phyloP scores from a whole-genome alignment of 2,888 invertebrate species.

The Lysandra bellargus region DNA sequence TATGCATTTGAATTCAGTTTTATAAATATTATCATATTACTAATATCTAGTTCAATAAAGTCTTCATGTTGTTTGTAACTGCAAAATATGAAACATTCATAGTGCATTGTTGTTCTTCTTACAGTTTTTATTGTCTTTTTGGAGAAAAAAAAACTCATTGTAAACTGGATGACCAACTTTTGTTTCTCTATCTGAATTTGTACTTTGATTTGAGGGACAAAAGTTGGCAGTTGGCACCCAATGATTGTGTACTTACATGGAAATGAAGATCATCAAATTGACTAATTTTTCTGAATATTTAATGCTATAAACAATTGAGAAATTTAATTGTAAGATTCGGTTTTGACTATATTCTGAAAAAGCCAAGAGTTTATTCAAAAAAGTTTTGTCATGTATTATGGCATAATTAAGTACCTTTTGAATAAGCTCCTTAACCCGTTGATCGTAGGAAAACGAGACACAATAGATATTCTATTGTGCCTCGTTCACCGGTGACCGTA shows the following conservation, averaged over 20 bases:
- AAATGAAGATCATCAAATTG: background rate
- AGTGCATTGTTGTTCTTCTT: background rate
- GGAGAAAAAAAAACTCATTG: background rate
- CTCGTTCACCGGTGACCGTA: no score
- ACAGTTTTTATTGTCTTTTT: background rate
- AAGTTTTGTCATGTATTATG: background rate
- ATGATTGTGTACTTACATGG: no score
- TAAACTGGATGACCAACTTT: background rate
- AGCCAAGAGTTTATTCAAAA: background rate
- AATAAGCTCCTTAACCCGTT: background rate
- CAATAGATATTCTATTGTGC: no score
- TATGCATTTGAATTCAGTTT: background rate
- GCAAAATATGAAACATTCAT: background rate
- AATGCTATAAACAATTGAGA: background rate
- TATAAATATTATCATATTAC: no score
- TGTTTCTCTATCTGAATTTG: background rate
- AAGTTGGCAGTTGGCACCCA: no score
- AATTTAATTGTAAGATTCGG: background rate
- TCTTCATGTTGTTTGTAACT: background rate
- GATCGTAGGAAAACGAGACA: no score
- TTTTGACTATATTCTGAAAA: background rate
- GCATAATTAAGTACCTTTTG: background rate
- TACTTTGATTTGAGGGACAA: no score
- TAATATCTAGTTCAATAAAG: background rate
- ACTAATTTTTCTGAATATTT: background rate